Percentiles rank a stretch among this genome's conserved stretches.
phyloP scores from a whole-genome alignment of 2,888 invertebrate genomes.

The Tethea ocularis region DNA sequence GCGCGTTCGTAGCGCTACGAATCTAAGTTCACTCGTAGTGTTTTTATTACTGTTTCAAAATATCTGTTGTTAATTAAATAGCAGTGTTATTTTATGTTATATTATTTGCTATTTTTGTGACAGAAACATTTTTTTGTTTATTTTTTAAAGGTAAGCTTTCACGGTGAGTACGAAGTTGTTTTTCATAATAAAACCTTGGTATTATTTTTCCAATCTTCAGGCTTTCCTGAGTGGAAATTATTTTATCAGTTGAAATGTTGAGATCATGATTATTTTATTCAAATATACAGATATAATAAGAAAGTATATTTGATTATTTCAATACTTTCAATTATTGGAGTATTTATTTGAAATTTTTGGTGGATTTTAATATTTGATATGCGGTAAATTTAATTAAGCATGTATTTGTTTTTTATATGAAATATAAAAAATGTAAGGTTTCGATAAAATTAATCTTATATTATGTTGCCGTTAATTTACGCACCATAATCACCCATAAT shows the following conservation, averaged over 20 bases:
- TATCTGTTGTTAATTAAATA: neutral
- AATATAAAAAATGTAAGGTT: too few relatives aligned
- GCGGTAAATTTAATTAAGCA: too few relatives aligned
- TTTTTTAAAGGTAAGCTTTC: neutral
- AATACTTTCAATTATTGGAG: too few relatives aligned
- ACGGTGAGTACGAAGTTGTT: neutral
- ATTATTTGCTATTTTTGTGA: neutral
- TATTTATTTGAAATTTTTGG: too few relatives aligned
- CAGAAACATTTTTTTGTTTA: neutral
- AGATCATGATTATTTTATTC: too few relatives aligned
- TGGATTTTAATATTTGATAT: too few relatives aligned
- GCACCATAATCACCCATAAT: too few relatives aligned
- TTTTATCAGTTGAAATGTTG: neutral
- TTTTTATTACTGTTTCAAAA: neutral
- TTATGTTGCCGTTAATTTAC: too few relatives aligned
- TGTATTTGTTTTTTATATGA: too few relatives aligned
- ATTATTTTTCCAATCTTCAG: neutral
- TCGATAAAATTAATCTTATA: too few relatives aligned
- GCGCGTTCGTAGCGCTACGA: constrained; percentile 38
- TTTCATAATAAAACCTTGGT: neutral
- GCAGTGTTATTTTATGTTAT: neutral
- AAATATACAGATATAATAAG: too few relatives aligned
- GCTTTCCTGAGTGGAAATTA: neutral
- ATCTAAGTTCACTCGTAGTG: constrained; percentile 1
- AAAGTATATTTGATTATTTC: too few relatives aligned